Evolutionary conservation across 2,888 invertebrate genomes (phyloP).

Genomic region (Drosophila quasianomalipes): DNA sequence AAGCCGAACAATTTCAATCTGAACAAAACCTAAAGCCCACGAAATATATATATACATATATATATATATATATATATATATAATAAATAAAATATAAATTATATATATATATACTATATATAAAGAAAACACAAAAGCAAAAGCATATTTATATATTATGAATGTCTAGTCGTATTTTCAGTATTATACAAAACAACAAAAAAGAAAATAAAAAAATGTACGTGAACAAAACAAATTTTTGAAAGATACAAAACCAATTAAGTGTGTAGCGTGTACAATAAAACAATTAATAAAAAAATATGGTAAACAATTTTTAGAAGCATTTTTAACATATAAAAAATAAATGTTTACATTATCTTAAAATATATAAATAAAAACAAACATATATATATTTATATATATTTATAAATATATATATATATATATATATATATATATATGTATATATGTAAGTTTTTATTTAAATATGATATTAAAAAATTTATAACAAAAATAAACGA

Average conservation of each 20-base stretch:
- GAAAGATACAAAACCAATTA: conserved; percentile 63
- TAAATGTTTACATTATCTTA: conserved; percentile 74
- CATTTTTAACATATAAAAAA: conserved; percentile 75
- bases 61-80: conserved; percentile 47
- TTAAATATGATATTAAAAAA: conserved; percentile 48
- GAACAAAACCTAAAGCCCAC: conserved; percentile 77
- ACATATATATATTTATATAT: conserved; percentile 42
- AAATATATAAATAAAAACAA: conserved; percentile 46
- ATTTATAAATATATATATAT: conserved; percentile 32
- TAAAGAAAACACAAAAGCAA: conserved; percentile 58
- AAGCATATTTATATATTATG: conserved; percentile 80
- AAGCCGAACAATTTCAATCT: conserved; percentile 77
- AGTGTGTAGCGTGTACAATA: conserved; percentile 80
- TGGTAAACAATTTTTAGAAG: conserved; percentile 79
- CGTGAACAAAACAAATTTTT: conserved; percentile 71
- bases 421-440: conserved; percentile 30
- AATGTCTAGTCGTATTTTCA: conserved; percentile 85
- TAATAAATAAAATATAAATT: conserved; percentile 36
- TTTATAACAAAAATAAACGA: conserved; percentile 57
- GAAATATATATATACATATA: conserved; percentile 59
- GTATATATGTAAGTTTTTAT: conserved; percentile 24
- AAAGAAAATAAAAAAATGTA: conserved; percentile 43
- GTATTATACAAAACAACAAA: conserved; percentile 81
- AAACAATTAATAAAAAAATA: conserved; percentile 56
- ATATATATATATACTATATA: conserved; percentile 33